These are phyloP conservation scores for Takifugu rubripes DNA, from an alignment of 2,797 vertebrate genomes.

Conservation along the genomic window DNA sequence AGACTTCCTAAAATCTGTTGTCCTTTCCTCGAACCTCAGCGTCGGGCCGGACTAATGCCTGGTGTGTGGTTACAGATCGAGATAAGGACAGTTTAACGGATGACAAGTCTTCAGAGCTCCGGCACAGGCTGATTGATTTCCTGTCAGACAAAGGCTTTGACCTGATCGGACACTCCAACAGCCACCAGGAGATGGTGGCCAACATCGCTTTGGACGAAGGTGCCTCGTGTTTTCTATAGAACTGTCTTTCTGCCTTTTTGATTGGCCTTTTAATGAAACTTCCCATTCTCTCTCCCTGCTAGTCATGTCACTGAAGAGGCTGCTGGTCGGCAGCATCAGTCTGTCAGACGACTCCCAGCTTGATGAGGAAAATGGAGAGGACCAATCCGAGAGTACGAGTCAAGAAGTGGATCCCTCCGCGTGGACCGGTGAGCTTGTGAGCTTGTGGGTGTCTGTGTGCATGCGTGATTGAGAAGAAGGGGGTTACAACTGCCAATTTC, in stretches of 20 bases:
- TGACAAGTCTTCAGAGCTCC: constrained; percentile 59
- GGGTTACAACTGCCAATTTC: background rate
- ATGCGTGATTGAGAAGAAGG: background rate
- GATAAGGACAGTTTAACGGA: constrained; percentile 69
- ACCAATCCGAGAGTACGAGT: constrained; percentile 33
- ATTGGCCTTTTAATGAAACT: constrained; percentile 13
- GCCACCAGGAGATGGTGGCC: constrained; percentile 75
- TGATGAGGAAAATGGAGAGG: constrained; percentile 59
- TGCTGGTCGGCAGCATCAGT: constrained; percentile 76
- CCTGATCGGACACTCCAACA: constrained; percentile 69
- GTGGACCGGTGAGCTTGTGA: constrained; percentile 56
- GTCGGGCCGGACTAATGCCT: constrained; percentile 10
- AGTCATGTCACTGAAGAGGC: constrained; percentile 80
- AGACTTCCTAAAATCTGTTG: constrained; percentile 16
- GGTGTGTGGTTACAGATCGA: constrained; percentile 52
- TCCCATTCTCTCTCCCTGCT: constrained; percentile 21
- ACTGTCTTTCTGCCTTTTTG: constrained; percentile 1
- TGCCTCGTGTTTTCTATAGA: constrained; percentile 33
- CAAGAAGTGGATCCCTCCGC: constrained; percentile 48
- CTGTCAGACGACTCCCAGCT: constrained; percentile 68
- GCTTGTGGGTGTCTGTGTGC: background rate
- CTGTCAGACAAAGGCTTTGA: constrained; percentile 74
- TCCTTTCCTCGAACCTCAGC: constrained; percentile 23
- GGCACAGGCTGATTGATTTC: constrained; percentile 70
- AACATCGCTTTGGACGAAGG: constrained; percentile 78